Base-by-base conservation (phyloP, 1,140 invertebrate species). In the Danaus plexippus region DNA sequence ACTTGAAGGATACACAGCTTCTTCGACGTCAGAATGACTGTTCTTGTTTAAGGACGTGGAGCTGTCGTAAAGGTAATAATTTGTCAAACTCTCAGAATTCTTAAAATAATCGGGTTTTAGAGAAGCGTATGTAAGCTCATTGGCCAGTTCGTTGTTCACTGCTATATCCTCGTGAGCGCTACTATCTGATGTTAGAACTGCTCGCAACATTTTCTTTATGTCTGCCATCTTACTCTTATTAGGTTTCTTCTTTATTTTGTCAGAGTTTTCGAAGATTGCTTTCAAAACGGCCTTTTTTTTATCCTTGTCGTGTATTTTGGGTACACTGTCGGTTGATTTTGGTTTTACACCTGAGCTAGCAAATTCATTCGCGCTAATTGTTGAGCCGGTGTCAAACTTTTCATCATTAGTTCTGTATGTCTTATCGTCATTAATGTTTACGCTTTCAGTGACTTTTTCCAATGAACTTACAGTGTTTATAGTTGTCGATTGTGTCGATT, bases 201-300 rank as follows among this genome's bases (percentile, higher is more conserved):
- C 61, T 56, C 70, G 66, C 10, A 81, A 54, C 47, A 76, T 64
- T 46, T 80, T 59, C n/a, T 50, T 57, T 22, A 78, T 48, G 41
- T 63, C 53, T 48, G 61, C 73, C 40, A 73, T 58, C 52, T 61
- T 67, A 9, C 57, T 54, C 56, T 69, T 76, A 18, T 54, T 71
- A 1, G 13, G 12, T 13, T 69, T 73, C 7, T 44, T 11, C 54
- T 69, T 72, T 6, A 62, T 63, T 10, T 61, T 57, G 13, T 54
- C 60, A 15, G 65, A 57, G 41, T 61, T 64, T 62, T 69, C 66
- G n/a, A 82, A 69, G 15, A 79, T 57, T 13, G 63, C 55, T 50
- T 73, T 77, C 1, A 80, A 44, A 52, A 80, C 64, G 50, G 61
- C 59, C 49, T 77, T 83, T 45, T 79, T 79, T 15, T 79, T 57